phyloP scores from a whole-genome alignment of 1,140 invertebrate species.

The Anastatus disparis region DNA sequence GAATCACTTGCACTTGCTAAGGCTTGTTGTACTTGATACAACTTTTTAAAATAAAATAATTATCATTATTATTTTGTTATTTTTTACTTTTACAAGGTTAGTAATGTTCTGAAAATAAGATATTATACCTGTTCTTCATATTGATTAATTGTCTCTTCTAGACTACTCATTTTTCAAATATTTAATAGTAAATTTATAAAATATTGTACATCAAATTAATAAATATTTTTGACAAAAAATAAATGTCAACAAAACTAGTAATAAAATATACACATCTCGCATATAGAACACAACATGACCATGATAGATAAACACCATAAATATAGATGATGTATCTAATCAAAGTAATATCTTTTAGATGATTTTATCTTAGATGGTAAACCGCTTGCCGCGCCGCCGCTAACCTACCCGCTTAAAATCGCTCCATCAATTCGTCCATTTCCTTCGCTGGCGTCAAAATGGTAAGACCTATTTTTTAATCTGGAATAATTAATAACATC shows the following conservation, averaged over 20 bases:
- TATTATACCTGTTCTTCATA: conserved; percentile 67
- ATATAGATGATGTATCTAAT: not conserved
- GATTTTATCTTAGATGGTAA: not conserved
- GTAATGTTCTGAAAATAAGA: not conserved
- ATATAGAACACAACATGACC: not conserved
- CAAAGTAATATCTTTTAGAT: conserved; percentile 11
- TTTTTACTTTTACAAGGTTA: too few relatives aligned
- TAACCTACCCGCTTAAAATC: too few relatives aligned
- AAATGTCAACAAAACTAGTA: too few relatives aligned
- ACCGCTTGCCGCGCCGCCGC: too few relatives aligned
- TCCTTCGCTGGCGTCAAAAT: conserved; percentile 37
- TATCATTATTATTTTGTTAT: not conserved
- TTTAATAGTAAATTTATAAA: conserved; percentile 11
- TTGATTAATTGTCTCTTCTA: conserved; percentile 62
- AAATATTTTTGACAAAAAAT: not conserved
- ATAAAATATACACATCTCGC: not conserved
- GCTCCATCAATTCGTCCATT: conserved; percentile 43
- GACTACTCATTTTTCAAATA: conserved; percentile 54
- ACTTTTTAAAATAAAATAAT: not conserved
- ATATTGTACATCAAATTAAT: not conserved
- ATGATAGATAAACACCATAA: not conserved
- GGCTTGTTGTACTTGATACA: conserved; percentile 70
- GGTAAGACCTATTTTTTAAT: conserved; percentile 38
- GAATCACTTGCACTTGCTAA: conserved; percentile 64
- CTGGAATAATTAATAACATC: conserved; percentile 28